These are phyloP conservation scores for Nyctibius grandis DNA, from an alignment of 2,797 vertebrate species.

Conservation along the genomic window DNA sequence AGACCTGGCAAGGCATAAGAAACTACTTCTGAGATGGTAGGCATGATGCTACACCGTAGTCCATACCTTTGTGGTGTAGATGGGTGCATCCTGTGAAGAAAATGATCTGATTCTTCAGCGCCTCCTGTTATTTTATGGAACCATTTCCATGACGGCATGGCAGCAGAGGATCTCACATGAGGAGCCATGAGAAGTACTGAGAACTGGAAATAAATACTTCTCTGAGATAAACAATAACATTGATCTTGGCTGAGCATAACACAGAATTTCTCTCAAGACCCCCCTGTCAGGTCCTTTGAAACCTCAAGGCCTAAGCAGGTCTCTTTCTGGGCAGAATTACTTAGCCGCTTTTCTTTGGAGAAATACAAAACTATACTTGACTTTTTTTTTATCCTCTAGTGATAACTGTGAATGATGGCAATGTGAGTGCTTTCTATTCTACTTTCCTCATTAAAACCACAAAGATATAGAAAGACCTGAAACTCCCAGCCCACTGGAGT, in stretches of 20 bases:
- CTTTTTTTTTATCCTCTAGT: not conserved
- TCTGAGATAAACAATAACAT: conserved; percentile 64
- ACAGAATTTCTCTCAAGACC: conserved; percentile 9
- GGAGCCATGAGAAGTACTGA: conserved; percentile 35
- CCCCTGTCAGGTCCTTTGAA: conserved; percentile 39
- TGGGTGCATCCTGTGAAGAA: not conserved
- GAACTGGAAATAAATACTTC: conserved; percentile 50
- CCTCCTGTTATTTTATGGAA: not conserved
- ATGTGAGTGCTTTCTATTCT: not conserved
- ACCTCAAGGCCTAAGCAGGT: not conserved
- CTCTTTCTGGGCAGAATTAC: conserved; percentile 4
- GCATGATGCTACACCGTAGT: too few relatives aligned
- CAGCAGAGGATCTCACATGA: conserved; percentile 20
- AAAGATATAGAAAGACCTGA: not conserved
- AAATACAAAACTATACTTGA: not conserved
- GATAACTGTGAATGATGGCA: not conserved
- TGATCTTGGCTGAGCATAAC: conserved; percentile 46
- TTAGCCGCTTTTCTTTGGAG: not conserved
- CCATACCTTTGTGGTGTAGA: not conserved
- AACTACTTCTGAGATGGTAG: not conserved
- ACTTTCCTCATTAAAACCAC: not conserved
- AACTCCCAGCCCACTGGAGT: not conserved
- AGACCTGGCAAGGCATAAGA: not conserved
- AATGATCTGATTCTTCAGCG: not conserved
- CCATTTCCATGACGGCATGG: conserved; percentile 7